These are phyloP conservation scores for Metalampra italica DNA, from an alignment of 2,888 invertebrate species.

Conservation along the genomic window DNA sequence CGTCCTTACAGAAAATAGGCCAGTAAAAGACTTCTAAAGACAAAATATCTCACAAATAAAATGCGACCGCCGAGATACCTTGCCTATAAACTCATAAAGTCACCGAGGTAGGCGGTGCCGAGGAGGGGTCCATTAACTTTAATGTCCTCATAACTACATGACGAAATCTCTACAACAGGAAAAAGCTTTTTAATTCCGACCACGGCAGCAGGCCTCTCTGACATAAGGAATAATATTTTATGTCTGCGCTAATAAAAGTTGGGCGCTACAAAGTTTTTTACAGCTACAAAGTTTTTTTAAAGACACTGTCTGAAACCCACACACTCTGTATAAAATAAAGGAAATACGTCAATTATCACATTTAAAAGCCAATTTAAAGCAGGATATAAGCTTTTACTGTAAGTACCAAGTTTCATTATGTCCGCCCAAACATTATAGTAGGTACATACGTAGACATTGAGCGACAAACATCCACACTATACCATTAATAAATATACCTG, in stretches of 20 bases:
- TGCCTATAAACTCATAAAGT: slow-evolving; percentile 58
- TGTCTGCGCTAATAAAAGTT: slow-evolving; percentile 11
- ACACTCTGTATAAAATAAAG: too few species aligned
- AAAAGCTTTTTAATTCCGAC: slow-evolving; percentile 63
- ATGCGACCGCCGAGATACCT: slow-evolving; percentile 43
- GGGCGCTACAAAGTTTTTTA: not conserved
- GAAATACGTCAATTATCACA: not conserved
- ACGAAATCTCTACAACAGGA: slow-evolving; percentile 60
- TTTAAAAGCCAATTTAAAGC: too few species aligned
- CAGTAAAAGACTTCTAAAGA: slow-evolving; percentile 24
- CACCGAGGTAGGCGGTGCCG: slow-evolving; percentile 43
- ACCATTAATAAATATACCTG: too few species aligned
- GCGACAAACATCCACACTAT: not conserved
- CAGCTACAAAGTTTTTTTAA: too few species aligned
- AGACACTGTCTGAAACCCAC: too few species aligned
- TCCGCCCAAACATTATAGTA: not conserved
- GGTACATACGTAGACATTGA: not conserved
- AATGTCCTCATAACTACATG: slow-evolving; percentile 64
- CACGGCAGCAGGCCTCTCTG: slow-evolving; percentile 30
- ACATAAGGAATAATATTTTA: slow-evolving; percentile 20
- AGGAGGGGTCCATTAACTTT: slow-evolving; percentile 65
- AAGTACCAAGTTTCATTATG: not conserved
- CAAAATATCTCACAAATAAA: slow-evolving; percentile 48
- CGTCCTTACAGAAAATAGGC: too few species aligned
- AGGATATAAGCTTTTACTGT: not conserved